Base-by-base conservation (phyloP, 2,888 invertebrate genomes). In the Dasysyrphus tricinctus region DNA sequence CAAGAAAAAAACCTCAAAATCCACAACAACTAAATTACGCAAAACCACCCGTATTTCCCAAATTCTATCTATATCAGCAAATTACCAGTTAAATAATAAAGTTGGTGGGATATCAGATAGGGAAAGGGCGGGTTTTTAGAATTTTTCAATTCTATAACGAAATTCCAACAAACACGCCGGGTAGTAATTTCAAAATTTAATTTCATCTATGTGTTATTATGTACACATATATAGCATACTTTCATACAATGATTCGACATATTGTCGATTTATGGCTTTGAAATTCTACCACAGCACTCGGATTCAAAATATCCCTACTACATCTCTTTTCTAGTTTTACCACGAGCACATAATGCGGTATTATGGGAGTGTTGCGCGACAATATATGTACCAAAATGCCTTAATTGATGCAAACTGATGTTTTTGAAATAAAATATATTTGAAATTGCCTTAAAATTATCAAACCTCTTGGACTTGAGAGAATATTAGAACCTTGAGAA, bases 21-120 rank as follows among this genome's bases (percentile, higher is more conserved):
- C 75, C 70, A 56, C 70, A 76, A 81, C 70, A 80, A 63, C 70
- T 81, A 76, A 81, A 81, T 81, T 76, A 81, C 67, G 69, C 51
- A 59, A 75, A 80, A 80, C 80, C 69, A 34, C 44, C 34, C 47
- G 56, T 69, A 81, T 76, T 76, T 76, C 63, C 80, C 69, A 63
- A 67, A 81, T 81, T 81, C 69, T 56, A 51, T 81, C 69, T 56
- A 51, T 70, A 81, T 76, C 80, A 56, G 70, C 76, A 80, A 80
- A 80, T 75, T 75, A 75, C 80, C 80, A 81, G 70, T 76, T 81
- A 81, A 76, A 76, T 81, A 81, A 81, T 81, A 81, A 70, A 75
- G 59, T 19, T 32, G 32, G 29, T 65, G n/a, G n/a, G 65, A 39
- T 39, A 37, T 39, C 19, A 34, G 0, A 14, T 29, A 7, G 6